Evolutionary conservation across 53 echinoderm and acorn worm genomes (phyloP).

Genomic region (Holothuria scabra): DNA sequence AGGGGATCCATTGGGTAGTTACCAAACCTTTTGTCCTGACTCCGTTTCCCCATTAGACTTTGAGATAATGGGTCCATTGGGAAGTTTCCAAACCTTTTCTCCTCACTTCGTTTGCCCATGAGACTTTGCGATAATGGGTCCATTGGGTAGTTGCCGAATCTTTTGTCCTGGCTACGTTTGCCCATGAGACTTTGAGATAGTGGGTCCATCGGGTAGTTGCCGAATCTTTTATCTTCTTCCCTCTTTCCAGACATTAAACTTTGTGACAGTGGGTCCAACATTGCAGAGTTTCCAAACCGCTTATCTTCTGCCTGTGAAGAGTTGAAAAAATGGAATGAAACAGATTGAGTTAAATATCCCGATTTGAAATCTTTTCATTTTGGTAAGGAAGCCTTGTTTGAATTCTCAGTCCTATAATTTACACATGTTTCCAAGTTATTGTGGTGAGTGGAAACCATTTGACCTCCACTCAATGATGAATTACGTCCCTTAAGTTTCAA

Average conservation of each 20-base stretch:
- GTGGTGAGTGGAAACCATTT: no score
- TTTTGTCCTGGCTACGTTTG: background rate
- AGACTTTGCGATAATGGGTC: conserved; percentile 12
- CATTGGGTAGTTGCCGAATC: conserved; percentile 19
- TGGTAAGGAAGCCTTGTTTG: no score
- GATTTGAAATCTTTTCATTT: no score
- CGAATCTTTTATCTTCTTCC: conserved; percentile 13
- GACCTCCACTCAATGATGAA: no score
- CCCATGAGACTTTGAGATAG: background rate
- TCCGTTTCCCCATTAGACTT: conserved; percentile 13
- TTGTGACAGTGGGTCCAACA: background rate
- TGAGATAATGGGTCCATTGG: background rate
- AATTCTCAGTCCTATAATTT: no score
- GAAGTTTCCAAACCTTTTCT: conserved; percentile 3
- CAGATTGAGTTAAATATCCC: no score
- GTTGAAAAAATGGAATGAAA: background rate
- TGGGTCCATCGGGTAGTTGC: background rate
- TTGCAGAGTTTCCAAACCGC: background rate
- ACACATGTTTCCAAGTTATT: no score
- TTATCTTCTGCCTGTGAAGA: conserved; percentile 13
- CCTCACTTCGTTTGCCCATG: background rate
- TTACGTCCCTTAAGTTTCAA: no score
- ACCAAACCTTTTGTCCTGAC: conserved; percentile 12
- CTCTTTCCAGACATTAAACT: conserved; percentile 25
- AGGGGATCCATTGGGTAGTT: conserved; percentile 10